Base-by-base conservation (phyloP, 2,888 invertebrate genomes). In the Meiosimyza platycephala region DNA sequence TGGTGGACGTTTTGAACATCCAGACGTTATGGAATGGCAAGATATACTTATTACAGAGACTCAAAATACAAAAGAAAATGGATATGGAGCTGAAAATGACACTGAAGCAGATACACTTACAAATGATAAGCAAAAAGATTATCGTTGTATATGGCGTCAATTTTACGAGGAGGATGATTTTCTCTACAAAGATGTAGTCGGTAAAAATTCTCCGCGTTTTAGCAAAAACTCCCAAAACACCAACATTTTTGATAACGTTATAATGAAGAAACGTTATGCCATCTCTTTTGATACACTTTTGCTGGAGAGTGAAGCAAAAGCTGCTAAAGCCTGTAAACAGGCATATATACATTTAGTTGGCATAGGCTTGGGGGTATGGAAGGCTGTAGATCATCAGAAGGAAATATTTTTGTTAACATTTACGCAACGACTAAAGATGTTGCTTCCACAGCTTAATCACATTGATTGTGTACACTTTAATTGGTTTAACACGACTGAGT, bases 301-400 rank as follows among this genome's bases (percentile, higher is more conserved):
- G 1, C 79, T 92, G 28, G 93, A 93, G 74, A 90, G 91, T 0
- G 89, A 92, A 72, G 83, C 86, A 0, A 86, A 92, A n/a, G 92
- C 90, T 0, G 82, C 82, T 15, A 85, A 85, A 0, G 85, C 81
- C 6, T 88, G 85, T 22, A 90, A 88, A 48, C 85, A 86, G 9
- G 92, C 91, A 0, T 93, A 89, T 77, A 77, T 93, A 2, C 92
- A 92, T 82, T 88, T 93, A 15, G 90, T 93, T 50, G 93, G 93
- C 6, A 89, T 91, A 57, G 92, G 92, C 65, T 83, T 91, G 16
- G 93, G 93, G 0, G 91, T 91, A 0, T 93, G 93, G 93, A 89
- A 85, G 80, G 86, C 90, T 48, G 90, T 90, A 0, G 78, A 83
- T 0, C 91, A 92, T 74, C 93, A 93, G 80, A 88, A 88, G 6